Percentiles rank a stretch among this genome's conserved stretches.
Conservation (phyloP, 2,113 vertebrate genomes). For the Ploceus nigricollis region DNA sequence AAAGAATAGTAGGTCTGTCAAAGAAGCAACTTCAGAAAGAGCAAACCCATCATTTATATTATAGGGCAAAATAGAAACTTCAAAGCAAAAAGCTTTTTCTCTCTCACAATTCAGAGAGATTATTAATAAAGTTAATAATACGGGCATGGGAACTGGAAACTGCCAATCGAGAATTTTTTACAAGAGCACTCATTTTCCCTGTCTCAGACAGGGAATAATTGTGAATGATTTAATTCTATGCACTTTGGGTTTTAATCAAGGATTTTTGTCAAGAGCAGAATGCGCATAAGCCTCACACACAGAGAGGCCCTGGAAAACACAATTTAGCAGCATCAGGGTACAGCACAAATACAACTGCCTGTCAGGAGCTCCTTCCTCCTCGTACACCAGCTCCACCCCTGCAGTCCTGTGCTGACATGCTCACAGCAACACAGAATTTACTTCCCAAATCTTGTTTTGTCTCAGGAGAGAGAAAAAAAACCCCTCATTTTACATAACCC, state of each 20-base stretch:
- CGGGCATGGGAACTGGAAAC: background rate
- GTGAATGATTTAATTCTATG: background rate
- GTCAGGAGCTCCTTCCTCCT: background rate
- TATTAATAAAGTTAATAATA: conserved; percentile 14
- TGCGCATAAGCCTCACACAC: background rate
- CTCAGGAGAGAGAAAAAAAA: background rate
- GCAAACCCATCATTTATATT: background rate
- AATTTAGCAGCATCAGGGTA: background rate
- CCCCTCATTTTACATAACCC: background rate
- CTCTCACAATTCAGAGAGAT: background rate
- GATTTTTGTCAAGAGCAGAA: background rate
- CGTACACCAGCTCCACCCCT: background rate
- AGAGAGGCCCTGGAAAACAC: background rate
- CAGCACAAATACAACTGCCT: background rate
- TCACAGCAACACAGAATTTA: background rate
- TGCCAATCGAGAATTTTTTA: background rate
- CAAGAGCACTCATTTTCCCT: background rate
- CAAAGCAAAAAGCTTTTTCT: background rate
- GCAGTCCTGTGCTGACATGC: conserved; percentile 31
- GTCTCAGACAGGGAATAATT: background rate
- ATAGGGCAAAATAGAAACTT: background rate
- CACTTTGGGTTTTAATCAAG: background rate
- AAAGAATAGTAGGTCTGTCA: background rate
- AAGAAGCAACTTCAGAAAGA: background rate
- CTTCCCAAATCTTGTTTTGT: conserved; percentile 40